Base-by-base conservation (phyloP, 2,113 vertebrate genomes). In the Monarcha castaneiventris region DNA sequence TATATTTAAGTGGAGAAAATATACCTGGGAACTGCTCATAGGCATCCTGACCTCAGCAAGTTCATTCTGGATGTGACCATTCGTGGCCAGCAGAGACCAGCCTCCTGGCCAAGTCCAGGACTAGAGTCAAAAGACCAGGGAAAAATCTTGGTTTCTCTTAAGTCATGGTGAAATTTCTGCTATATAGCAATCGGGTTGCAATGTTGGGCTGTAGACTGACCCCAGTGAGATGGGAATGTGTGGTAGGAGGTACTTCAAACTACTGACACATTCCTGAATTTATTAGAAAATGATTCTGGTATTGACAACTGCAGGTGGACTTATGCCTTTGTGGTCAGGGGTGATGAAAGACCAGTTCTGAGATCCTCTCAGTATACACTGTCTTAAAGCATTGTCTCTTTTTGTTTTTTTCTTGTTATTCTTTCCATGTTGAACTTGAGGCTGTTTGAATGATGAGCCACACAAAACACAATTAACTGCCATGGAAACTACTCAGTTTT, bases 381-480 rank as follows among this genome's bases (percentile, higher is more conserved):
- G 8, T 19, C 61, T 55, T 78, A 71, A 94, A 44, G 19, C 30
- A 51, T 20, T 43, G 48, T 43, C 21, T 56, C 48, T 43, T 49
- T 61, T 82, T 49, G 41, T 46, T 58, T 73, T 96, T 76, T 78
- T 48, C 44, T 54, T 15, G 11, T 77, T 74, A 10, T 46, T 93
- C 73, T 90, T 95, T 30, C 41, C 16, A 1, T 61, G 46, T 75
- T 91, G 71, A 93, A 94, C 63, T 76, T 69, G 68, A 93, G 95
- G 89, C 85, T 84, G 80, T 72, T 44, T 89, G 71, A 79, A 91
- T 94, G 91, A 92, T 55, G 59, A 97, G 78, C 88, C 89, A 64
- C 88, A 95, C 64, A 95, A 95, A 95, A 93, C 80, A 95, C 71
- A 85, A 95, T 97, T 97, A 97, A 97, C 93, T 97, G 67, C 77